These are phyloP conservation scores for Phalacrocorax pelagicus DNA, from an alignment of 2,113 vertebrate species.

Conservation along the genomic window DNA sequence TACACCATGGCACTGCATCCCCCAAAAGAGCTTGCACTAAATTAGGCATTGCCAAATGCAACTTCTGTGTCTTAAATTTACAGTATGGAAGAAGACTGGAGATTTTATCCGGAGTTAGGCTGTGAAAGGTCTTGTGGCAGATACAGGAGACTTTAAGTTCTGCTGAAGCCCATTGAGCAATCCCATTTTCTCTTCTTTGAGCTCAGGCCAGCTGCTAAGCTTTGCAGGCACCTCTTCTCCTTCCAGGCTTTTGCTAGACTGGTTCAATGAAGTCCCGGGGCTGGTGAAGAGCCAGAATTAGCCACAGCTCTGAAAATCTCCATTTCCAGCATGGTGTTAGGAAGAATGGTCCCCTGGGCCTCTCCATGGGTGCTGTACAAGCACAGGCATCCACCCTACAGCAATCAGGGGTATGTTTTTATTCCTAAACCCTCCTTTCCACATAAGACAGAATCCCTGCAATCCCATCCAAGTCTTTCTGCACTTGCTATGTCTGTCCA, in stretches of 20 bases:
- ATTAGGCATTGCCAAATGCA: background rate
- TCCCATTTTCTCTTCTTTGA: background rate
- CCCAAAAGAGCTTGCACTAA: background rate
- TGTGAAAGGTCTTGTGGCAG: background rate
- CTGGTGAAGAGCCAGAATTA: background rate
- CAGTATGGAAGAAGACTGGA: background rate
- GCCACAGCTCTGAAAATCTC: background rate
- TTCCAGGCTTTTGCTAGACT: background rate
- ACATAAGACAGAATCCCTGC: accelerated
- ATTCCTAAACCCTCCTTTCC: background rate
- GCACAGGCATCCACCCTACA: background rate
- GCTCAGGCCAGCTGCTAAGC: background rate
- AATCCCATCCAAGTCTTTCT: background rate
- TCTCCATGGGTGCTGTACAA: accelerated
- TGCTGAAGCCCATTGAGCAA: background rate
- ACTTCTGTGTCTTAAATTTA: background rate
- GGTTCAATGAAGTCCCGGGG: accelerated
- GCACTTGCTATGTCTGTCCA: background rate
- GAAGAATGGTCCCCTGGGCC: background rate
- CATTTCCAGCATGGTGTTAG: background rate
- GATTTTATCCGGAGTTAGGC: background rate
- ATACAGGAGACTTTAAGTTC: background rate
- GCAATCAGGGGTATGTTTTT: background rate
- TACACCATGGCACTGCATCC: background rate
- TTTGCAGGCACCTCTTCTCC: background rate